phyloP scores from a whole-genome alignment of 2,113 vertebrate species.

The Rhea pennata region DNA sequence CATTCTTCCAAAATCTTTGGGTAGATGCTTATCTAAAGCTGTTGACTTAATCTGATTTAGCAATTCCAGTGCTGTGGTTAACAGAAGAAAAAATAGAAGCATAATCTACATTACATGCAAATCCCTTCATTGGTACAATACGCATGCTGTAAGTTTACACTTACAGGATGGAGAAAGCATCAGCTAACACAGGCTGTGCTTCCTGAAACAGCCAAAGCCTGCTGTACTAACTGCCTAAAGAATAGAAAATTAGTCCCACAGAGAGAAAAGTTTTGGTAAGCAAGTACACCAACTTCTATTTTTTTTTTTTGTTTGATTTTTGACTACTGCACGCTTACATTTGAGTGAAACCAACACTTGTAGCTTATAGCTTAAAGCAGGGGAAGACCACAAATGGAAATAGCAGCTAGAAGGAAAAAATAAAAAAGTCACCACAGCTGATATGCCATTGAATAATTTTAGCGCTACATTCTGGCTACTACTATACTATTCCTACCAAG shows the following conservation, averaged over 20 bases:
- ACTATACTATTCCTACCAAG: background rate
- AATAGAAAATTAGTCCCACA: background rate
- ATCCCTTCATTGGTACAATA: background rate
- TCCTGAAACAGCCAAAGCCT: background rate
- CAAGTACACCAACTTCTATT: background rate
- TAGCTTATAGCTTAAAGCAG: background rate
- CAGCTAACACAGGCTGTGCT: background rate
- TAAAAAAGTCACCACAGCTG: background rate
- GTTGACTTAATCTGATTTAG: slow-evolving; percentile 40
- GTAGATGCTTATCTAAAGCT: background rate
- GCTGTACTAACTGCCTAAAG: background rate
- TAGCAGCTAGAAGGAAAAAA: background rate
- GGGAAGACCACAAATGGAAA: background rate
- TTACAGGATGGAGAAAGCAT: background rate
- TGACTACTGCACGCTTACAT: background rate
- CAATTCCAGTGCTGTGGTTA: slow-evolving; percentile 16
- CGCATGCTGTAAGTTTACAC: background rate
- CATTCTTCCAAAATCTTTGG: background rate
- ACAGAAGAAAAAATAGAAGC: slow-evolving; percentile 34
- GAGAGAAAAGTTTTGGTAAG: background rate
- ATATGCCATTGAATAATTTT: background rate
- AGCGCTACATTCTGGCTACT: background rate
- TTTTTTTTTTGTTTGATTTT: background rate
- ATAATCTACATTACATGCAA: slow-evolving; percentile 22
- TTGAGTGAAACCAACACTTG: background rate